These are phyloP conservation scores for Serranus cabrilla DNA, from an alignment of 2,797 vertebrate genomes.

Conservation along the genomic window DNA sequence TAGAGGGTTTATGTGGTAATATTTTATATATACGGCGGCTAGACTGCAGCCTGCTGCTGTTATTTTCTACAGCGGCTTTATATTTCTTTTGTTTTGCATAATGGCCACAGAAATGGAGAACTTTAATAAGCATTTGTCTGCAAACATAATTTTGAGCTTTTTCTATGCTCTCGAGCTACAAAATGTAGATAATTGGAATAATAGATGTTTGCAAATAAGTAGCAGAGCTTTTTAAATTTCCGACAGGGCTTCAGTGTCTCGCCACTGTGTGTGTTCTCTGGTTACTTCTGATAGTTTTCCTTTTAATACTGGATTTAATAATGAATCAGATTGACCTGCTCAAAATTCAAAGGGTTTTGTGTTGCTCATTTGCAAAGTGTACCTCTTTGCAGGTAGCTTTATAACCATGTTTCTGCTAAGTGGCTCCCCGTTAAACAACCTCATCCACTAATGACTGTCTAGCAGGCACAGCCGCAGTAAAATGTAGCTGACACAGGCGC, in stretches of 20 bases:
- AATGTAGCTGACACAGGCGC: conserved; percentile 63
- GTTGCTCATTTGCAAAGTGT: conserved; percentile 41
- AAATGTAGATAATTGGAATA: conserved; percentile 46
- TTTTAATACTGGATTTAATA: conserved; percentile 34
- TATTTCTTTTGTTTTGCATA: conserved; percentile 28
- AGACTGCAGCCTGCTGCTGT: not conserved
- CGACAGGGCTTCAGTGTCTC: conserved; percentile 21
- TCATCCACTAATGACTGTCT: conserved; percentile 72
- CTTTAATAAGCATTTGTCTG: conserved; percentile 7
- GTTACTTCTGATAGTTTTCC: conserved; percentile 18
- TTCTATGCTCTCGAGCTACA: not conserved
- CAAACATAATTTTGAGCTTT: conserved; percentile 25
- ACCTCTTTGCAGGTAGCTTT: conserved; percentile 59
- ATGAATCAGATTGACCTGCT: conserved; percentile 49
- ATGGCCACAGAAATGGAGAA: conserved; percentile 15
- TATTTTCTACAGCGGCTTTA: conserved; percentile 14
- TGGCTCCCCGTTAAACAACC: conserved; percentile 65
- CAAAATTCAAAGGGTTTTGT: conserved; percentile 34
- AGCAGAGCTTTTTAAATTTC: conserved; percentile 25
- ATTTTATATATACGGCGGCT: not conserved
- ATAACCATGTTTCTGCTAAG: conserved; percentile 50
- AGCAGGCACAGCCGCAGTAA: conserved; percentile 72
- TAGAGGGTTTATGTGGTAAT: not conserved
- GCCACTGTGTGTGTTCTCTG: conserved; percentile 14
- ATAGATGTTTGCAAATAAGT: conserved; percentile 36